These are phyloP conservation scores for Doryteuthis pealeii DNA, from an alignment of 1,140 invertebrate genomes.

Conservation along the genomic window DNA sequence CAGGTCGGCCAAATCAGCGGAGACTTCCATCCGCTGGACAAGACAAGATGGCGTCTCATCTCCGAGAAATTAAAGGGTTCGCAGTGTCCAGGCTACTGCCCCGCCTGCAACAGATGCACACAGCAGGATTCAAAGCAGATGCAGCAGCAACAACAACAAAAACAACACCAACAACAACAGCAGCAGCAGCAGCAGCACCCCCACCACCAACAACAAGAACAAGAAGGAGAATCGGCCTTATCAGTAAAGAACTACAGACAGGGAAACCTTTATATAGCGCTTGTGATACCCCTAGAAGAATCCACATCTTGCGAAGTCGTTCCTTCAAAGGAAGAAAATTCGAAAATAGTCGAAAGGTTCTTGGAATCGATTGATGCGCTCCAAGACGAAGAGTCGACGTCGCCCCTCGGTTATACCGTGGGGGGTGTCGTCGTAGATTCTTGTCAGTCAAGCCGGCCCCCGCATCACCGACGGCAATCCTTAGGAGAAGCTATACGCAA, in stretches of 20 bases:
- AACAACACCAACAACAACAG: too few relatives aligned
- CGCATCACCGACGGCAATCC: neutral
- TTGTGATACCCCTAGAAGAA: neutral
- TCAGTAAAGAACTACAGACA: neutral
- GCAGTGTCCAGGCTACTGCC: neutral
- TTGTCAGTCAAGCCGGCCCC: neutral
- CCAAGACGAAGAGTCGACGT: neutral
- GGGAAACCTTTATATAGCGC: neutral
- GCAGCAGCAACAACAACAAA: too few relatives aligned
- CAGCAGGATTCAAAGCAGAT: too few relatives aligned
- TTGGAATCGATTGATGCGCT: neutral
- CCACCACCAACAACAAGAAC: neutral
- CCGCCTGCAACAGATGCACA: neutral
- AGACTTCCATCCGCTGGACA: neutral
- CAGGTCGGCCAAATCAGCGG: conserved; percentile 5
- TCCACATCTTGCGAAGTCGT: neutral
- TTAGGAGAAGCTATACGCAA: neutral
- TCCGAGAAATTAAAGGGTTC: neutral
- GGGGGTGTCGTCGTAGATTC: neutral
- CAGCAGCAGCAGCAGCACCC: too few relatives aligned
- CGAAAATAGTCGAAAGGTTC: neutral
- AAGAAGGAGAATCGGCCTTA: neutral
- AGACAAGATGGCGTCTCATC: conserved; percentile 1
- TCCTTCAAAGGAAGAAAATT: neutral
- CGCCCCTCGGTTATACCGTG: neutral